A percentile compares a stretch with the other conserved stretches of the same genome.
Evolutionary conservation across 2,797 vertebrate species (phyloP).

Genomic region (Hypotaenidia philippensis): DNA sequence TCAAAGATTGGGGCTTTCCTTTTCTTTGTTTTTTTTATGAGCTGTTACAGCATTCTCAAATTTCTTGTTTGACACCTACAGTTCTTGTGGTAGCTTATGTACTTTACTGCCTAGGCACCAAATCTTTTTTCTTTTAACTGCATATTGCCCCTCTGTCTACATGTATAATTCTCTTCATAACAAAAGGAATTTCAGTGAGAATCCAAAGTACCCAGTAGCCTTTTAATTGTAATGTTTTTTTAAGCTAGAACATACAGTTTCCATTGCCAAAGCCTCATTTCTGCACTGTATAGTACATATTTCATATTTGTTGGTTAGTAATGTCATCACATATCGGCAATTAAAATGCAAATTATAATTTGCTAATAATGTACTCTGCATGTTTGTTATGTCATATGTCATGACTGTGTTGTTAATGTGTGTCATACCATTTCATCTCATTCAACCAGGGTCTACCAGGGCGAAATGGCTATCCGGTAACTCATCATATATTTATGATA

Average conservation of each 20-base stretch:
- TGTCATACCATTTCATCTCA: slow-evolving; percentile 75
- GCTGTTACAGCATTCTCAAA: background rate
- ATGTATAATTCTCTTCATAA: background rate
- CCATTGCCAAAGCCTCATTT: background rate
- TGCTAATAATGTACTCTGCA: slow-evolving; percentile 21
- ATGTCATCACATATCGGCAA: background rate
- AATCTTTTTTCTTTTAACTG: background rate
- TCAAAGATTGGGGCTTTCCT: background rate
- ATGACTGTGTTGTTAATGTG: slow-evolving; percentile 63
- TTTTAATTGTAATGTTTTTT: background rate
- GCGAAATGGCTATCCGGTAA: slow-evolving; percentile 76
- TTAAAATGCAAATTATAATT: background rate
- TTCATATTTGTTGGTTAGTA: background rate
- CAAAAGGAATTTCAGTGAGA: background rate
- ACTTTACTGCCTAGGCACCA: background rate
- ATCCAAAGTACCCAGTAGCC: background rate
- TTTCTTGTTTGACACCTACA: slow-evolving; percentile 1
- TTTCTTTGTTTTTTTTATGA: background rate
- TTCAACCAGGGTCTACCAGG: slow-evolving; percentile 75
- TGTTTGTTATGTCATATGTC: slow-evolving; percentile 55
- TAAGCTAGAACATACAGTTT: background rate
- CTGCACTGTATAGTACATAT: background rate
- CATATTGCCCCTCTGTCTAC: background rate
- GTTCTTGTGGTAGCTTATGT: background rate
- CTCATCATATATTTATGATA: slow-evolving; percentile 48